Percentiles rank a stretch among this genome's conserved stretches.
Conservation (phyloP, 2,888 invertebrate species). For the Plebejus melissa region DNA sequence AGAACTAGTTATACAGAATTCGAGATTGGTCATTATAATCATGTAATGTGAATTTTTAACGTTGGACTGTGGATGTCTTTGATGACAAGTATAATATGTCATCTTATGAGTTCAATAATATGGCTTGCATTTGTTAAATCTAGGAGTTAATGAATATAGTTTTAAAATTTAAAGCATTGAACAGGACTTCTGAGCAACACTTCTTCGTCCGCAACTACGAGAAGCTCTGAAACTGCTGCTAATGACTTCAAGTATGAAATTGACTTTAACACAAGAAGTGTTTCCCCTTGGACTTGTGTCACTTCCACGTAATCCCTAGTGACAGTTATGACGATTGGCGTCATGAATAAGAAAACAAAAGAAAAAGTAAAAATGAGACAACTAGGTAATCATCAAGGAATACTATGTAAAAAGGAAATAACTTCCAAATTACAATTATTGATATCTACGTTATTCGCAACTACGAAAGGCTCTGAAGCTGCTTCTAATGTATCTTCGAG, state of each 20-base stretch:
- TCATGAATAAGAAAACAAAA: too few relatives aligned
- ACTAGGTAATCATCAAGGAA: too few relatives aligned
- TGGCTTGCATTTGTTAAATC: too few relatives aligned
- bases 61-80: not conserved
- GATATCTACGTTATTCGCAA: not conserved
- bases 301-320: conserved; percentile 40
- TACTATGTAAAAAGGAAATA: too few relatives aligned
- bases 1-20: not conserved
- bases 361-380: too few relatives aligned
- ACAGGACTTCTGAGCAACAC: too few relatives aligned
- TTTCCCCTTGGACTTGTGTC: not conserved
- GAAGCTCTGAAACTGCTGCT: not conserved
- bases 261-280: conserved; percentile 43
- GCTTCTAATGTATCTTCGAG: not conserved
- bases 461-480: not conserved
- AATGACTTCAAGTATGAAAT: not conserved
- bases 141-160: too few relatives aligned
- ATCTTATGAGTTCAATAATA: too few relatives aligned
- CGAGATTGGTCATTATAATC: not conserved
- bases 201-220: not conserved
- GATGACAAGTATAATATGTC: too few relatives aligned
- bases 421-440: too few relatives aligned
- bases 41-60: not conserved
- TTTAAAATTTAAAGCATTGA: too few relatives aligned
- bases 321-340: conserved; percentile 70